Evolutionary conservation across 2,888 invertebrate genomes (phyloP).

Genomic region (Acleris holmiana): DNA sequence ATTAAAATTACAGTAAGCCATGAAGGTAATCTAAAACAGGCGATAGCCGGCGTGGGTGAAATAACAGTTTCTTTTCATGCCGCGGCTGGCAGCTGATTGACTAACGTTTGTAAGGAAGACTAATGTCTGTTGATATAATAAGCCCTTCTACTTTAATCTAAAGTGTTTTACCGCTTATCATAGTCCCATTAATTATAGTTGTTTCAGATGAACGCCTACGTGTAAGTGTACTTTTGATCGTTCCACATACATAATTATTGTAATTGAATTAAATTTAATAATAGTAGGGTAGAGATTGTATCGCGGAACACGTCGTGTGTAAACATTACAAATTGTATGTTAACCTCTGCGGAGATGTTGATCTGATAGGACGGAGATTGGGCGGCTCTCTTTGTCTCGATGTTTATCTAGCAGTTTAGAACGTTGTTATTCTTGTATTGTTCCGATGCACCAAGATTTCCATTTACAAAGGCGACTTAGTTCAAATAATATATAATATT

Average conservation of each 20-base stretch:
- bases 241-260: conserved; percentile 73
- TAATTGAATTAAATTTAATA: conserved; percentile 82
- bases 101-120: conserved; percentile 53
- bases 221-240: conserved; percentile 46
- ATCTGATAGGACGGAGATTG: conserved; percentile 37
- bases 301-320: conserved; percentile 59
- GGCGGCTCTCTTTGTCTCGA: conserved; percentile 42
- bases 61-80: conserved; percentile 32
- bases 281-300: conserved; percentile 66
- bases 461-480: background rate
- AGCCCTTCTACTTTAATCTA: conserved; percentile 73
- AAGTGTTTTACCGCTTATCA: conserved; percentile 79
- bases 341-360: conserved; percentile 39
- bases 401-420: conserved; percentile 49
- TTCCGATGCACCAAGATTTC: conserved; percentile 29
- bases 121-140: conserved; percentile 57
- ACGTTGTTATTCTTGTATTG: conserved; percentile 31
- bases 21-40: conserved; percentile 4
- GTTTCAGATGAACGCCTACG: conserved; percentile 69
- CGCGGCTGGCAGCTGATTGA: conserved; percentile 52
- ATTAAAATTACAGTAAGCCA: background rate
- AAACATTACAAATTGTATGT: conserved; percentile 58
- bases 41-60: conserved; percentile 38
- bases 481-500: conserved; percentile 7
- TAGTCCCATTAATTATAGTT: conserved; percentile 71